Evolutionary conservation across 2,797 vertebrate genomes (phyloP), one percentile per base, ranked within the genome.

Genomic region (Sebastolobus altivelis): DNA sequence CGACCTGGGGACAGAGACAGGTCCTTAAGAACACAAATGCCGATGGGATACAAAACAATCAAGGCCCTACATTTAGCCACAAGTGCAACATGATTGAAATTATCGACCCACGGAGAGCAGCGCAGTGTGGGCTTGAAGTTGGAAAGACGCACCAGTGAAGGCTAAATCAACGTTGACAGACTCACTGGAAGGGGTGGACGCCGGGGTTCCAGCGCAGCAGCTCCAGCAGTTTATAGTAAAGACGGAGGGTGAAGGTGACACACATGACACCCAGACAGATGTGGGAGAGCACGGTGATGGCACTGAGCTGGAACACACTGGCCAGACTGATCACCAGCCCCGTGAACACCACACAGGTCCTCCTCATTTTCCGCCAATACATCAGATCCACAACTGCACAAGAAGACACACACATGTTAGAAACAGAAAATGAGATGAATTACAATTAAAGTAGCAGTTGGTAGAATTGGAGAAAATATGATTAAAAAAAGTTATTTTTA

Each of bases 301-400:
- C 93, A 46, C 97, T 99, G 89, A 97, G 96, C 93, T 98, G 97
- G 43, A 97, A 96, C 89, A 98, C 92, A 85, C 96, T 96, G 75
- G 96, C 95, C 86, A 99, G 92, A 6, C 95, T 91, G 49, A 96
- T 93, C 94, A 98, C 96, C 73, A 97, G 82, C 16, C 96, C 95
- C 0, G 96, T 97, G 90, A 99, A 97, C 62, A 96, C 94, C 82
- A 95, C 89, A 0, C 95, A 96, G 0, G 97, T 98, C 60, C 82
- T 92, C 84, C 90, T 82, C 54, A 96, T 71, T 55, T 95, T 94
- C 76, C 95, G 93, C 98, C 98, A 98, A 70, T 97, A 97, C 82
- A 99, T 90, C 93, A 99, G 94, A 86, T 97, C 96, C 78, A 95
- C 90, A 79, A 96, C 96, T 95, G 93, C 86, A 86, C 74, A 40